Percentiles rank a stretch among this genome's conserved stretches.
phyloP scores from a whole-genome alignment of 2,113 vertebrate genomes.

The Herpailurus yagouaroundi region DNA sequence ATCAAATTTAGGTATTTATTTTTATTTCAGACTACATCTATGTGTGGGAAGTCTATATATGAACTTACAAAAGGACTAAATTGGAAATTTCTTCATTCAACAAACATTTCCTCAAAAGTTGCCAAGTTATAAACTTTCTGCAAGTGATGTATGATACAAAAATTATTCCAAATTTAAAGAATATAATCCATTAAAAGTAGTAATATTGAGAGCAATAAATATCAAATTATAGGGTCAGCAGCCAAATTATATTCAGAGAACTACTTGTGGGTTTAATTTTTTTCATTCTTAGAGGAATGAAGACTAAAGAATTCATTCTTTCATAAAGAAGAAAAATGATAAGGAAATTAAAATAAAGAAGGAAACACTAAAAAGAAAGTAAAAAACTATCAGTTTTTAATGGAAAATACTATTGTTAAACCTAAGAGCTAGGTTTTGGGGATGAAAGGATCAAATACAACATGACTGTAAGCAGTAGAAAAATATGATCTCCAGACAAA shows the following conservation, averaged over 20 bases:
- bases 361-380: not conserved
- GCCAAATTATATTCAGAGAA: not conserved
- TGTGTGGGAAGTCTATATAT: not conserved
- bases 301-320: not conserved
- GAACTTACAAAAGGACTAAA: not conserved
- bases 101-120: not conserved
- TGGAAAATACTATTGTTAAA: not conserved
- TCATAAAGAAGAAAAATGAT: not conserved
- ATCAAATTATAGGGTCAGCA: not conserved
- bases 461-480: not conserved
- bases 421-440: not conserved
- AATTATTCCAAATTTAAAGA: not conserved
- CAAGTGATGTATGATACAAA: not conserved
- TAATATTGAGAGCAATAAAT: not conserved
- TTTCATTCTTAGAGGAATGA: not conserved
- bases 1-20: not conserved
- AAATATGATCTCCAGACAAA: not conserved
- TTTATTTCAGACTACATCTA: not conserved
- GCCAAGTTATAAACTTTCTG: not conserved
- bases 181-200: not conserved
- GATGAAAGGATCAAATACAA: not conserved
- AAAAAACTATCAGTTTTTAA: not conserved
- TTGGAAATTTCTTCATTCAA: not conserved
- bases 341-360: not conserved
- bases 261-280: not conserved